Evolutionary conservation across 2,797 vertebrate species (phyloP), one percentile per base, ranked within the genome.

Genomic region (Babyrousa celebensis): DNA sequence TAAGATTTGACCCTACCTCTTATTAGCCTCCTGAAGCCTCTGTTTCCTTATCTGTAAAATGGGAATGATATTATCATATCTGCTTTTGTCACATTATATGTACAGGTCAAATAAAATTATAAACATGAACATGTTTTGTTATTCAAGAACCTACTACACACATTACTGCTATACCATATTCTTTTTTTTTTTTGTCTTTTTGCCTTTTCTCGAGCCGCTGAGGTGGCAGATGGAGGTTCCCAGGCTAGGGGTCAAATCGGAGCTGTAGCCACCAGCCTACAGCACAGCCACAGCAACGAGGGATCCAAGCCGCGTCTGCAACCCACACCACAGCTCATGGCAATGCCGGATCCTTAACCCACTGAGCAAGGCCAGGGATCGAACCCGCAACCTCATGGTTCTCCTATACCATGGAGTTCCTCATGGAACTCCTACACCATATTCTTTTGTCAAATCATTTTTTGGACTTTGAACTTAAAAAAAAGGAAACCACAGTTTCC

Each of bases 11-110:
- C 17, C 29, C 11, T 91, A 71, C 15, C 36, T 87, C 58, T 65
- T 18, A 40, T 7, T 56, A 91, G 75, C 74, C 58, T 75, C 58
- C 21, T 20, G 4, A 68, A 74, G 16, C 40, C 89, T 93, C 70
- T 23, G 16, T 60, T 91, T 96, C 75, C 84, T 68, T 92, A 80
- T 89, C 96, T 96, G 27, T 77, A 32, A 94, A 91, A 20, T 82
- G 48, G 65, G 27, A 32, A 63, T 75, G 68, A 65, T 56, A 43
- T 62, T 43, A 43, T 8, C 8, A 88, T 52, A 20, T 79, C 54
- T 40, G 40, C 25, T 78, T 63, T 85, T 87, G 75, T 16, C 29
- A 58, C 17, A 18, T 14, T 27, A 56, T 43, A 18, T 95, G 6
- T 36, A 20, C 87, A 56, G 23, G 40, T 75, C 36, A 60, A 87